These are phyloP conservation scores for Pseudochirops cupreus DNA, from an alignment of 2,797 vertebrate genomes.

Conservation along the genomic window DNA sequence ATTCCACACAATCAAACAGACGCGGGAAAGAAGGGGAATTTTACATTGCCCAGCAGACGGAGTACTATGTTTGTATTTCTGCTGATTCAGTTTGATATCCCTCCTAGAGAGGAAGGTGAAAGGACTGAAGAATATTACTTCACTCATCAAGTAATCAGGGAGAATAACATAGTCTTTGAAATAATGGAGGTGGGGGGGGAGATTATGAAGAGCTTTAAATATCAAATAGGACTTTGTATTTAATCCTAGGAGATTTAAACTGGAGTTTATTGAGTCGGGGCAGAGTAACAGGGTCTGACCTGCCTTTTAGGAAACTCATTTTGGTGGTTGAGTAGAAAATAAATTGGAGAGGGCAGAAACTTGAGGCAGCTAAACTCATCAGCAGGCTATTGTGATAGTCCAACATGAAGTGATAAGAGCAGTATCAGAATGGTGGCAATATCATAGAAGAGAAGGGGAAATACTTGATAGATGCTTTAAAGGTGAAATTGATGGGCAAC, in stretches of 20 bases:
- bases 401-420: neutral
- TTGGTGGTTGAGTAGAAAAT: neutral
- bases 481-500: neutral
- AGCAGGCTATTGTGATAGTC: neutral
- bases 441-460: neutral
- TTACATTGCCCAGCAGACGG: neutral
- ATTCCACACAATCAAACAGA: neutral
- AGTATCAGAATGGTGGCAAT: neutral
- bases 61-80: neutral
- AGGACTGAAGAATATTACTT: neutral
- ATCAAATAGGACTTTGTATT: neutral
- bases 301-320: neutral
- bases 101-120: neutral
- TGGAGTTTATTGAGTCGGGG: neutral
- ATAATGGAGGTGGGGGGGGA: neutral
- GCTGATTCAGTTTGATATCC: neutral
- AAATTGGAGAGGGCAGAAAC: neutral
- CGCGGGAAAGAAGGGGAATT: neutral
- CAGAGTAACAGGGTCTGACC: neutral
- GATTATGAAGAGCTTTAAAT: neutral
- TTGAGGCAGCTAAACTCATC: neutral
- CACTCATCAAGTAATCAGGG: neutral
- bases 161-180: neutral
- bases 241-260: too few relatives aligned
- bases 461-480: neutral